phyloP scores from a whole-genome alignment of 2,113 vertebrate species.

The Carassius auratus region DNA sequence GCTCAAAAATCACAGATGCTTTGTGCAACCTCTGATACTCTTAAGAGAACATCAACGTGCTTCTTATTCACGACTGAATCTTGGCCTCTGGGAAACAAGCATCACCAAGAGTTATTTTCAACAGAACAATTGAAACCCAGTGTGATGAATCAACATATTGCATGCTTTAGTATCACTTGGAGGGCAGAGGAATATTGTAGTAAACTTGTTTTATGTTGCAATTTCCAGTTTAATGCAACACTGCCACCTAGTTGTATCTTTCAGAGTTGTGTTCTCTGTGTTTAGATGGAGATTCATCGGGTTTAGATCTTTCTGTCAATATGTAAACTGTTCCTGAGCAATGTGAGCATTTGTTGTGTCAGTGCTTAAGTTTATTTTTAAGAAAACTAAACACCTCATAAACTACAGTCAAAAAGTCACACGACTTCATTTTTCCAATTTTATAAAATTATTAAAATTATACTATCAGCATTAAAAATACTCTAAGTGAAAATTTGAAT shows the following conservation, averaged over 20 bases:
- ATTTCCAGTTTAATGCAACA: constrained; percentile 39
- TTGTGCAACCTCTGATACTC: not conserved
- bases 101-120: constrained; percentile 30
- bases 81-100: not conserved
- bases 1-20: not conserved
- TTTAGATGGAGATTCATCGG: not conserved
- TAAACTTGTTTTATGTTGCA: constrained; percentile 26
- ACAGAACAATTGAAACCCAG: constrained; percentile 20
- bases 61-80: not conserved
- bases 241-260: constrained; percentile 64
- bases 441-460: too few species aligned
- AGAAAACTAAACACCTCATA: not conserved
- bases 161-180: constrained; percentile 34
- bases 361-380: not conserved
- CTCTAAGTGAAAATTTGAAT: not conserved
- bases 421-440: not conserved
- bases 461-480: too few species aligned
- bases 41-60: not conserved
- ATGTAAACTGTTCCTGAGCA: not conserved
- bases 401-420: not conserved
- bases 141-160: constrained; percentile 27
- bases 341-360: not conserved
- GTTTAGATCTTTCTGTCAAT: too few species aligned
- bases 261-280: not conserved
- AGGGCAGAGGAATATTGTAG: not conserved